Conservation (phyloP, 2,113 vertebrate species). For the Tychaedon coryphoeus region DNA sequence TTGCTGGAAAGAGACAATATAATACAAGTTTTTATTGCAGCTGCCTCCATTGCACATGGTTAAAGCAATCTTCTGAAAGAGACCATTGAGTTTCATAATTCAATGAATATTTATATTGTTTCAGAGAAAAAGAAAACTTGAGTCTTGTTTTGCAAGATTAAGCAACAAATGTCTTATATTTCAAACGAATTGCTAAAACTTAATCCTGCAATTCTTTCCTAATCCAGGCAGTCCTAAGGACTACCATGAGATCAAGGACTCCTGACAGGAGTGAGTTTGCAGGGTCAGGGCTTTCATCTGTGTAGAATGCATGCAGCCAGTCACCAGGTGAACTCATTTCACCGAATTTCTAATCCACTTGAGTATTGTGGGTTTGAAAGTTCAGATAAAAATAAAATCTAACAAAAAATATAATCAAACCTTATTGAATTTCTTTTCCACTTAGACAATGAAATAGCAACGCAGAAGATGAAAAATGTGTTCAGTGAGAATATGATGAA, state of each 20-base stretch:
- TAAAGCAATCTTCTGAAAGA: conserved; percentile 10
- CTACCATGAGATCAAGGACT: conserved; percentile 40
- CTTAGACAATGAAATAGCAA: conserved; percentile 10
- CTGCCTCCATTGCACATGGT: neutral
- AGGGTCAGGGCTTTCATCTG: conserved; percentile 28
- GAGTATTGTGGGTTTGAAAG: neutral
- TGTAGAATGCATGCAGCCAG: neutral
- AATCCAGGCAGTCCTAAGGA: neutral
- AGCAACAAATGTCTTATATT: conserved; percentile 55
- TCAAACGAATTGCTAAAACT: conserved; percentile 44
- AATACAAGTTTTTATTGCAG: neutral
- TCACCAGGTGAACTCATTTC: conserved; percentile 15
- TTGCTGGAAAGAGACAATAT: neutral
- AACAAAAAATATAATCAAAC: neutral
- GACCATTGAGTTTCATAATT: neutral
- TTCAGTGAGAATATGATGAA: neutral
- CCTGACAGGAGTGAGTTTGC: neutral
- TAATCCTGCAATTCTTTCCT: conserved; percentile 51
- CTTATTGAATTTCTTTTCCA: conserved; percentile 23
- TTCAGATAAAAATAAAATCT: conserved; percentile 24
- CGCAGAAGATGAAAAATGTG: neutral
- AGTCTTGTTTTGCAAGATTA: conserved; percentile 53
- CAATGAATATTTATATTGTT: conserved; percentile 37
- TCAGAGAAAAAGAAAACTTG: conserved; percentile 37
- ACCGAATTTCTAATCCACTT: neutral